These are phyloP conservation scores for Drosophila seguyi DNA, from an alignment of 1,140 invertebrate species.

Conservation along the genomic window DNA sequence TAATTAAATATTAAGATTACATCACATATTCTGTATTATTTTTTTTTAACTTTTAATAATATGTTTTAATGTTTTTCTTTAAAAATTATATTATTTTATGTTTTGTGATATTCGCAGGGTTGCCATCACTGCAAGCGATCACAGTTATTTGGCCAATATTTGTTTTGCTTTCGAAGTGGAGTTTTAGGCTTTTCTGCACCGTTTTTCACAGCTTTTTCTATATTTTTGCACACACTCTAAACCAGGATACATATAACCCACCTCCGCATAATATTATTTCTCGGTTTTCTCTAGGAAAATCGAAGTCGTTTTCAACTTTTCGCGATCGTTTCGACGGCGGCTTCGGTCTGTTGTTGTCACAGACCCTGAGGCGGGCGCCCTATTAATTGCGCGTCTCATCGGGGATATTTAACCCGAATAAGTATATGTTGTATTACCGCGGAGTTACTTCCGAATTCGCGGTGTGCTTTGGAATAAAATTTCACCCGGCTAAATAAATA, in stretches of 20 bases:
- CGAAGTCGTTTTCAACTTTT: slow-evolving; percentile 50
- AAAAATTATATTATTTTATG: neutral
- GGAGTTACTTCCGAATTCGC: slow-evolving; percentile 8
- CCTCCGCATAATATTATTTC: slow-evolving; percentile 73
- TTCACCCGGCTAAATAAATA: slow-evolving; percentile 65
- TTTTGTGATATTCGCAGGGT: slow-evolving; percentile 1
- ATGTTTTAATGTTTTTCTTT: too few species aligned
- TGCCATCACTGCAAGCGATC: neutral
- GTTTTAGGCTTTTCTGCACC: neutral
- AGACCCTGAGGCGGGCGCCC: slow-evolving; percentile 25
- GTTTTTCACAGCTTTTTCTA: neutral
- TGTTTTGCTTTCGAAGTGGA: neutral
- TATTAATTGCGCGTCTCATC: slow-evolving; percentile 34
- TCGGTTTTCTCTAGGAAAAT: slow-evolving; percentile 61
- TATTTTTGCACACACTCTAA: neutral
- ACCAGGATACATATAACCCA: slow-evolving; percentile 20
- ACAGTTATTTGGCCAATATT: neutral
- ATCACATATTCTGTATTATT: neutral
- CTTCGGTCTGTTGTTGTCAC: slow-evolving; percentile 9
- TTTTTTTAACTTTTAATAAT: too few species aligned
- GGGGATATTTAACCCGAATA: slow-evolving; percentile 16
- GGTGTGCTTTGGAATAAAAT: slow-evolving; percentile 36
- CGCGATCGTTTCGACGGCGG: slow-evolving; percentile 5
- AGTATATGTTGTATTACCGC: neutral
- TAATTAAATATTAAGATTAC: neutral